Evolutionary conservation across 1,140 invertebrate species (phyloP), one percentile per base, ranked within the genome.

Genomic region (Periplaneta americana): DNA sequence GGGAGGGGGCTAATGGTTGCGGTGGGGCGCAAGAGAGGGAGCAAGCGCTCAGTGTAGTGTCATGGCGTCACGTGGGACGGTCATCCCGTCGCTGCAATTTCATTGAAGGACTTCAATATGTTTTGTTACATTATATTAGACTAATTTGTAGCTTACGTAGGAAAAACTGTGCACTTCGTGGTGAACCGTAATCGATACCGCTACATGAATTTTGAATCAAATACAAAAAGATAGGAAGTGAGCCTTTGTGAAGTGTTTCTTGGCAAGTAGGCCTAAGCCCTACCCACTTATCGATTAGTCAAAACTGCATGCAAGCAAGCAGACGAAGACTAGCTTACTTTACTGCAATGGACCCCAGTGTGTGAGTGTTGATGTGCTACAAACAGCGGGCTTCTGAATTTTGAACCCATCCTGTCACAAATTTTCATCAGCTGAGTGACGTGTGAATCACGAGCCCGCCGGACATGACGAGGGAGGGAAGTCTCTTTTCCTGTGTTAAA

Each of bases 11-110:
- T 3, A 13, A 34, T 1, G 35, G 22, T 0, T 6, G 35, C 17
- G 10, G 22, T 17, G 75, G 32, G 31, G 75, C n/a, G n/a, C 2
- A 15, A 76, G 75, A 36, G 34, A 39, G 34, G 76, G 76, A 78
- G 76, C 76, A 36, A 34, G 34, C 36, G 76, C 35, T 36, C 34
- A 36, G 76, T 78, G 66, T 80, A 36, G 76, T 78, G 66, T 80
- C 79, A 80, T 80, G 79, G 79, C 79, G 79, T 80, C 79, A 80
- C 79, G 79, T 80, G 79, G 48, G 48, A 48, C 66, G 76, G 76
- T 78, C 36, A 39, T 22, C 28, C 15, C 76, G 0, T 78, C 15
- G 76, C 35, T n/a, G 76, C 76, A 78, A 34, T 78, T 34, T 31
- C 18, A 39, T 78, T 33, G 15, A 78, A 39, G 28, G 11, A 39